phyloP scores from a whole-genome alignment of 1,140 invertebrate genomes.

The Druon quercuslanigerum region DNA sequence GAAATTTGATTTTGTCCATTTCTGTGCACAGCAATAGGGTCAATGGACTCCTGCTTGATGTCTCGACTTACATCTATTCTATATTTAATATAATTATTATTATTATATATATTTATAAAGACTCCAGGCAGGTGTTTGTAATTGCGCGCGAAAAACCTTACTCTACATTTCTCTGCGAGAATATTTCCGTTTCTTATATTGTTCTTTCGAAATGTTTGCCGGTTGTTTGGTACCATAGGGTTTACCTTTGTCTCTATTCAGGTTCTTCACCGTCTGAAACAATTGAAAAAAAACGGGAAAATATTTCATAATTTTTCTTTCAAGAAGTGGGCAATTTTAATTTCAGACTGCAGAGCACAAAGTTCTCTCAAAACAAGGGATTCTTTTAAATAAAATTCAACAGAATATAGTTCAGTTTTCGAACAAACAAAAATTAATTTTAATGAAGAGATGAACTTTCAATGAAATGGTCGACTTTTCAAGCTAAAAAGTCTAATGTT shows the following conservation, averaged over 20 bases:
- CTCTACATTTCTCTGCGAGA: conserved; percentile 1
- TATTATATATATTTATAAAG: conserved; percentile 47
- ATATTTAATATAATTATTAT: conserved; percentile 52
- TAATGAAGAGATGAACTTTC: no score
- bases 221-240: neutral
- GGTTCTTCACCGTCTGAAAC: conserved; percentile 64
- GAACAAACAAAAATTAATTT: no score
- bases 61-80: conserved; percentile 44
- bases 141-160: conserved; percentile 27
- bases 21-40: conserved; percentile 36
- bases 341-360: no score
- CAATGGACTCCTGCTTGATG: conserved; percentile 42
- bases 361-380: no score
- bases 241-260: conserved; percentile 54
- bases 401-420: no score
- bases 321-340: no score
- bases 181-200: conserved; percentile 16
- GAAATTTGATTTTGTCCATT: conserved; percentile 43
- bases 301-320: no score
- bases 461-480: no score
- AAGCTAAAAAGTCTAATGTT: no score
- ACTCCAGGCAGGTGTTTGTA: conserved; percentile 45
- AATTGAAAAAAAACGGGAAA: conserved; percentile 1
- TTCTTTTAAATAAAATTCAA: no score
- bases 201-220: conserved; percentile 8